Evolutionary conservation across 2,113 vertebrate genomes (phyloP), one percentile per base, ranked within the genome.

Genomic region (Pomatostomus ruficeps): DNA sequence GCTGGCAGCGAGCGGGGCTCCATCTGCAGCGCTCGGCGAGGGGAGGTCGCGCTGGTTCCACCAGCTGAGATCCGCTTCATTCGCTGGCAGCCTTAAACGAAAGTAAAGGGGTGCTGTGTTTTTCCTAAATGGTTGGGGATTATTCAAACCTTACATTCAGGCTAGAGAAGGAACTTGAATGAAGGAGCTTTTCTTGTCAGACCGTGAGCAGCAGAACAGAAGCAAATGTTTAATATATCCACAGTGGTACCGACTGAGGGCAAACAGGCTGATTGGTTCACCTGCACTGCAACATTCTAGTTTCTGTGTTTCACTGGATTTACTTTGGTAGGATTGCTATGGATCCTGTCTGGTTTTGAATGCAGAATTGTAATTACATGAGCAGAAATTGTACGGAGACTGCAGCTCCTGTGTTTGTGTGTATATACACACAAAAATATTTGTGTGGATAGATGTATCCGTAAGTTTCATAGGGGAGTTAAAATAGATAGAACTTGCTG

Each of bases 31-130:
- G 5, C 59, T 28, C 43, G 9, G 43, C 6, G 1, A 6, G 21
- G 29, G 16, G 4, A 23, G 5, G 1, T 6, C 28, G 0, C 1
- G 3, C 61, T 1, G 7, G 2, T 15, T 10, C 21, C 63, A 1
- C 33, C 45, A 5, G 59, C 77, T 33, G 46, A 35, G 49, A 23
- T 8, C 61, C 5, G 9, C 51, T 57, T 13, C 17, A 0, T 14
- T 7, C 18, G 25, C 31, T 24, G 36, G 26, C 57, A 81, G 55
- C 36, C 23, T 65, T 40, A 20, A 40, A 14, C 6, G 31, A 55
- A 57, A 62, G 46, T 38, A 13, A 16, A 48, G 15, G 11, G 9
- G 2, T 21, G 43, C 11, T 31, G 12, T 17, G 18, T 13, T 74
- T 65, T 63, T 24, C 15, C 57, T 43, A 20, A 75, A 25, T 52